These are phyloP conservation scores for Osmerus mordax DNA, from an alignment of 2,113 vertebrate species.

Conservation along the genomic window DNA sequence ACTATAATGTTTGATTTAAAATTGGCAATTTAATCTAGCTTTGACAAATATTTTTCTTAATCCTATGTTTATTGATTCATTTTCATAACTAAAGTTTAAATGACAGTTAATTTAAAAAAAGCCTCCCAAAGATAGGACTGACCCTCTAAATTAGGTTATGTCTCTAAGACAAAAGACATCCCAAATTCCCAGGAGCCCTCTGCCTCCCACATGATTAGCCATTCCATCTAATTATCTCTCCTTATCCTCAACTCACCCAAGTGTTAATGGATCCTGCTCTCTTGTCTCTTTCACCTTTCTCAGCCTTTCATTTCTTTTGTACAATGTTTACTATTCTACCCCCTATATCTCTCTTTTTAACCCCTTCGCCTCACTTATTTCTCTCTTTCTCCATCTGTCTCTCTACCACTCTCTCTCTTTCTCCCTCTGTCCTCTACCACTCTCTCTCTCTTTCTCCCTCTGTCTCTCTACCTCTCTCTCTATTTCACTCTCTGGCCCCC, in stretches of 20 bases:
- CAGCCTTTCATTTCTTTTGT: neutral
- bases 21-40: neutral
- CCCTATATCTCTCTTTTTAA: conserved; percentile 16
- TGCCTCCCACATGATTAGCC: neutral
- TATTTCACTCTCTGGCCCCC: conserved; percentile 21
- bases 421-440: conserved; percentile 25
- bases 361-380: conserved; percentile 17
- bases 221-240: neutral
- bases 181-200: neutral
- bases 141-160: neutral
- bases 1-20: neutral
- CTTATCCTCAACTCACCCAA: neutral
- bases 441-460: conserved; percentile 24
- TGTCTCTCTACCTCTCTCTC: conserved; percentile 21
- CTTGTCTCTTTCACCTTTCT: neutral
- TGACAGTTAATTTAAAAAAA: neutral
- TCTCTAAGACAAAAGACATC: neutral
- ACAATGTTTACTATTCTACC: neutral
- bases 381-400: conserved; percentile 3
- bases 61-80: neutral
- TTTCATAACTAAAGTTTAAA: neutral
- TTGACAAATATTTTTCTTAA: neutral
- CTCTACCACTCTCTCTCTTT: conserved; percentile 14
- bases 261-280: neutral
- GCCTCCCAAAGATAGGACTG: neutral